Evolutionary conservation across 2,113 vertebrate genomes (phyloP), one percentile per base, ranked within the genome.

Genomic region (Mustela lutreola): DNA sequence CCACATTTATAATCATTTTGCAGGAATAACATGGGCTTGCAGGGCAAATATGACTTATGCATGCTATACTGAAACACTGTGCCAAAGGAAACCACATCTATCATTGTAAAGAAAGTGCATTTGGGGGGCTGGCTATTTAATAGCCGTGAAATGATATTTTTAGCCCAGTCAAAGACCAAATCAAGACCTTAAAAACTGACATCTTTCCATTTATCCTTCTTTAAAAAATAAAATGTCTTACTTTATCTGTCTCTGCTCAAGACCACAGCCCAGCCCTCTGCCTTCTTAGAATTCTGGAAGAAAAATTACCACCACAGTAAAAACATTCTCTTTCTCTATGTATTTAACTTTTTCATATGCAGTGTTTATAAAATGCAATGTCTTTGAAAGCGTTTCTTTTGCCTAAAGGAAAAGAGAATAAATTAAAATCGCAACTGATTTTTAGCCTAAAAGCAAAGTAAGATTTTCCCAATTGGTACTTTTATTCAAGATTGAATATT

Each of bases 321-420:
- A 80, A 7, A 4, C 11, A 24, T 70, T 26, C 3, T 28, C 21
- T 95, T 97, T 92, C 86, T 94, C 45, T 86, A 36, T 62, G 16
- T 65, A 4, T 87, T 70, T 96, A 26, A 96, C 24, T 97, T 96
- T 97, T 92, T 93, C 89, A 67, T 50, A 22, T 8, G 5, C 89
- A 5, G 0, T 70, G 0, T 39, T 94, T 71, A 39, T 86, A 95
- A 91, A 88, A 80, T 97, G 39, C 16, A 60, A 24, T 94, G 39
- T 73, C 82, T 95, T 95, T 97, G 36, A 97, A 98, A 97, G 31
- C 22, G 78, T 86, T 93, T 96, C 60, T 79, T 97, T 97, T 97
- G 48, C 95, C 92, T 95, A 79, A 96, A 96, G 84, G 84, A 73
- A 94, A 97, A 98, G 14, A 58, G 92, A 73, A 79, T 28, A 96